A percentile compares a stretch with the other conserved stretches of the same genome.
These are phyloP conservation scores for Laspeyria flexula DNA, from an alignment of 2,888 invertebrate genomes.

Conservation along the genomic window DNA sequence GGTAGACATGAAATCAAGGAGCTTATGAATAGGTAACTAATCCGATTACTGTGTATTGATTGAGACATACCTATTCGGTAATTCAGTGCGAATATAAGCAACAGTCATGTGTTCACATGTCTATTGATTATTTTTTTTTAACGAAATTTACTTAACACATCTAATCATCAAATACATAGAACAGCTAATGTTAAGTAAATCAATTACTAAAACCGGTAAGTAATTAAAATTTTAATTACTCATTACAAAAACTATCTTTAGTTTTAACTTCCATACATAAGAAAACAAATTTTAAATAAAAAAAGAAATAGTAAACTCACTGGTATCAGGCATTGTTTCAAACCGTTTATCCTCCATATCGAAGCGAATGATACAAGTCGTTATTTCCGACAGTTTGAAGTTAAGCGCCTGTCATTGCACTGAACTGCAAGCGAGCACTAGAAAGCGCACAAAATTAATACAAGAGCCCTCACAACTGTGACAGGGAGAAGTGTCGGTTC, in stretches of 20 bases:
- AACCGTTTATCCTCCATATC: conserved; percentile 50
- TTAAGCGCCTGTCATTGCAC: conserved; percentile 73
- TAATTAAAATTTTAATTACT: too few relatives aligned
- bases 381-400: conserved; percentile 46
- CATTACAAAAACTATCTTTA: too few relatives aligned
- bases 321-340: conserved; percentile 59
- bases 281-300: not conserved
- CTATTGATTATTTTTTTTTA: too few relatives aligned
- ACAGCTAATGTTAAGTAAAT: too few relatives aligned
- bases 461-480: conserved; percentile 66
- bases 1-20: conserved; percentile 8
- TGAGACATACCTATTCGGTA: conserved; percentile 4
- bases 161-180: too few relatives aligned
- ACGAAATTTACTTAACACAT: too few relatives aligned
- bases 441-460: conserved; percentile 69
- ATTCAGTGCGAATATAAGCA: too few relatives aligned
- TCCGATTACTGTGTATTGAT: conserved; percentile 10
- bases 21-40: conserved; percentile 22
- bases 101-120: too few relatives aligned
- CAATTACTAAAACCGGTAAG: too few relatives aligned
- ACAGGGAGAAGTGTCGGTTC: conserved; percentile 65
- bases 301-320: conserved; percentile 51
- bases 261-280: too few relatives aligned
- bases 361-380: conserved; percentile 39
- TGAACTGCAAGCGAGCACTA: conserved; percentile 65